A percentile compares a stretch with the other conserved stretches of the same genome.
phyloP scores from a whole-genome alignment of 2,888 invertebrate species.

The Rhamnusium bicolor region DNA sequence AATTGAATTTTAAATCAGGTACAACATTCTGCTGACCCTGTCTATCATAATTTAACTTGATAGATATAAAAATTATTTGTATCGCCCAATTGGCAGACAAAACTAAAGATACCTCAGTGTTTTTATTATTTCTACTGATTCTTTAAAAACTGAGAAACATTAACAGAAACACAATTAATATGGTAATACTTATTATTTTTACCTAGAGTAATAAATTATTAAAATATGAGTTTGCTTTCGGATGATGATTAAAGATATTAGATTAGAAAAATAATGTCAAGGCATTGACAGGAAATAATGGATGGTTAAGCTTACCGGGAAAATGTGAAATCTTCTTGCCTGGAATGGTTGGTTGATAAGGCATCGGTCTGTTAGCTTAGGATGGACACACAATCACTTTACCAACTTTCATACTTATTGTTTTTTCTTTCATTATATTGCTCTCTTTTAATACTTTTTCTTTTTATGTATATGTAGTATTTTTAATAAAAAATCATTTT shows the following conservation, averaged over 20 bases:
- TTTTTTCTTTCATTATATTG: not conserved
- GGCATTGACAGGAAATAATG: constrained; percentile 63
- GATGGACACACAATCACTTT: constrained; percentile 66
- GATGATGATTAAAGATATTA: not conserved
- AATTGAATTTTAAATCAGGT: too few species aligned
- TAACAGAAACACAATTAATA: not conserved
- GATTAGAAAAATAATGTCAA: constrained; percentile 44
- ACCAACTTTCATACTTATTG: constrained; percentile 59
- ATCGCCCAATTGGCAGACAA: too few species aligned
- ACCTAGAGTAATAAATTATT: not conserved
- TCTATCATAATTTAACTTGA: too few species aligned
- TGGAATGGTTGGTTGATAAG: constrained; percentile 65
- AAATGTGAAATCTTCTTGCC: constrained; percentile 64
- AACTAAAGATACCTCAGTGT: too few species aligned
- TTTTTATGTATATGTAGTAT: not conserved
- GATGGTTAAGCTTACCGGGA: constrained; percentile 70
- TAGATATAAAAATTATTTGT: too few species aligned
- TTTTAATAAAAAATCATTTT: not conserved
- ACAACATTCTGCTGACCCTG: too few species aligned
- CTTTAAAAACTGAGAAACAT: too few species aligned
- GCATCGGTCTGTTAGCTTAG: constrained; percentile 69
- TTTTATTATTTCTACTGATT: too few species aligned
- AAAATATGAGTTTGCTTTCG: not conserved
- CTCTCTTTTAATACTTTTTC: not conserved
- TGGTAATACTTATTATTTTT: not conserved